These are phyloP conservation scores for Cyphomyrmex costatus DNA, from an alignment of 1,140 invertebrate species.

Conservation along the genomic window DNA sequence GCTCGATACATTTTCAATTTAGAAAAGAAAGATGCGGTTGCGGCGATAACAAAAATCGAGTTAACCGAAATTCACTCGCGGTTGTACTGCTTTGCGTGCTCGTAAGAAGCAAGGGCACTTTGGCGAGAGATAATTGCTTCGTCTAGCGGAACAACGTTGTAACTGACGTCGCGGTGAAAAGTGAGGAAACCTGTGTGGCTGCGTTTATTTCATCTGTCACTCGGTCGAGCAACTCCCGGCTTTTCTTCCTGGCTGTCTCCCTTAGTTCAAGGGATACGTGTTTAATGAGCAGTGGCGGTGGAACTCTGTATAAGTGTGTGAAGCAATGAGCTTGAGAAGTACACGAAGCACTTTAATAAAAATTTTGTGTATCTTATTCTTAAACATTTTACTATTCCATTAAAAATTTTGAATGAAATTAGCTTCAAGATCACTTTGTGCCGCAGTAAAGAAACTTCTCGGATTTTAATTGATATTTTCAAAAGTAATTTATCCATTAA, in stretches of 20 bases:
- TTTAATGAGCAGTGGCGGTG: constrained; percentile 33
- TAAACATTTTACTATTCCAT: not conserved
- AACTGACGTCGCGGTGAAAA: constrained; percentile 75
- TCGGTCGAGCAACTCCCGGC: constrained; percentile 19
- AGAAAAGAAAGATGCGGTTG: constrained; percentile 15
- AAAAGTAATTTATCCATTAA: constrained; percentile 17
- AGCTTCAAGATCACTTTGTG: too few species aligned
- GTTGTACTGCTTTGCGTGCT: constrained; percentile 10
- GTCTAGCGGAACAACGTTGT: constrained; percentile 74
- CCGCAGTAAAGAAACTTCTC: not conserved
- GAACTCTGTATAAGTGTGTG: not conserved
- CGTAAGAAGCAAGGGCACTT: constrained; percentile 60
- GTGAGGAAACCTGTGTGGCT: constrained; percentile 64
- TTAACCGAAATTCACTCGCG: constrained; percentile 53
- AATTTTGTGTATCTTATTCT: not conserved
- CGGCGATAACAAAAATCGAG: constrained; percentile 67
- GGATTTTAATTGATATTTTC: not conserved
- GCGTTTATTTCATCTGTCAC: constrained; percentile 71
- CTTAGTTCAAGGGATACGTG: constrained; percentile 32
- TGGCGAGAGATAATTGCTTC: constrained; percentile 74
- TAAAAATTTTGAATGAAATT: not conserved
- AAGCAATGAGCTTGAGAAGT: not conserved
- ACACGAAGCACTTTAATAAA: not conserved
- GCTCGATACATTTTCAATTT: constrained; percentile 49
- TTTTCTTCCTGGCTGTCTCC: constrained; percentile 59